phyloP scores from a whole-genome alignment of 1,140 invertebrate species.

The Proales similis region DNA sequence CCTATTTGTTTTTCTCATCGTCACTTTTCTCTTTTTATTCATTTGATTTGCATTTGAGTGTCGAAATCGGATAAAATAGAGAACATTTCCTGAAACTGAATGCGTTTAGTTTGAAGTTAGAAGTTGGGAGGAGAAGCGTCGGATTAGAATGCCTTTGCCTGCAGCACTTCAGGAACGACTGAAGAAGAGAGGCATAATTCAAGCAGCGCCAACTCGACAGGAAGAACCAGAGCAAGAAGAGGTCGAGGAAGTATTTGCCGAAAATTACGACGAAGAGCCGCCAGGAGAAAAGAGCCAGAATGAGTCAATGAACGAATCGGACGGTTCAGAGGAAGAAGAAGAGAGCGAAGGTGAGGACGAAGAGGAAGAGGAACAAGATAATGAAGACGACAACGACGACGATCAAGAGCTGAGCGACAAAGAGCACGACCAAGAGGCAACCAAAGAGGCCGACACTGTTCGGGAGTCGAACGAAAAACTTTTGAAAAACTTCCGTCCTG shows the following conservation, averaged over 20 bases:
- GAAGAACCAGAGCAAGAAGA: constrained; percentile 6
- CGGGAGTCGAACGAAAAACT: neutral
- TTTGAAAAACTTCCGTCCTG: constrained; percentile 9
- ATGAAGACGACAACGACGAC: neutral
- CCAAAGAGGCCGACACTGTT: neutral
- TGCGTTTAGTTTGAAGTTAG: too few relatives aligned
- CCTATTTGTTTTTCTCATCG: too few relatives aligned
- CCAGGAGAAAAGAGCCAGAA: neutral
- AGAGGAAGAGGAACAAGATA: neutral
- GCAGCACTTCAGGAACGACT: constrained; percentile 15
- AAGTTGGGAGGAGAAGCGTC: too few relatives aligned
- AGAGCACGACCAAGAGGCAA: neutral
- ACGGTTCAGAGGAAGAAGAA: neutral
- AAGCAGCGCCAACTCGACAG: neutral
- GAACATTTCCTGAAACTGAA: too few relatives aligned
- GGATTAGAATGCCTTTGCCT: constrained; percentile 21
- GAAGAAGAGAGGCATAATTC: constrained; percentile 3
- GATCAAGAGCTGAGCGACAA: neutral
- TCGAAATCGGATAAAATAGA: too few relatives aligned
- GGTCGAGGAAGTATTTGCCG: constrained; percentile 32
- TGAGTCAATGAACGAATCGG: neutral
- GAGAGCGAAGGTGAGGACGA: neutral
- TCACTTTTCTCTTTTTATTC: too few relatives aligned
- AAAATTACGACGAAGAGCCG: constrained; percentile 36
- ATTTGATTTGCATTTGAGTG: too few relatives aligned